Conservation (phyloP, 2,888 invertebrate genomes). For the Tribolium freemani region DNA sequence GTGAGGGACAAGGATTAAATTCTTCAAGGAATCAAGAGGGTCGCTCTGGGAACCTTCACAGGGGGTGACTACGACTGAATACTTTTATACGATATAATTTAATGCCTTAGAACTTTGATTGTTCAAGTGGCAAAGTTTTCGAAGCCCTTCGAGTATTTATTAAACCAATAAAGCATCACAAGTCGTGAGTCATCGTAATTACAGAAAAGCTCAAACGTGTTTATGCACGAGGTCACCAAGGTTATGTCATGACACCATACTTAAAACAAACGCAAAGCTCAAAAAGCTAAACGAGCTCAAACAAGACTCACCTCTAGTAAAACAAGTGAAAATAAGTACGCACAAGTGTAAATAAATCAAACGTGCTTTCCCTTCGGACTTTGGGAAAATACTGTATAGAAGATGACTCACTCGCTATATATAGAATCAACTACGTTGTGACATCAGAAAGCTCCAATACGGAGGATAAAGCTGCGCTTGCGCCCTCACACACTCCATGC, state of each 20-base stretch:
- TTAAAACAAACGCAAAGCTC: not conserved
- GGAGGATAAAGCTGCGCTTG: constrained; percentile 57
- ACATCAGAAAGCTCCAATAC: constrained; percentile 62
- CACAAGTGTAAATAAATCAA: constrained; percentile 56
- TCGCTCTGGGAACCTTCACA: constrained; percentile 53
- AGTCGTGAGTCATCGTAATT: constrained; percentile 7
- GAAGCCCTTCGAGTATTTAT: constrained; percentile 27
- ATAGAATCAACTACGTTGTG: constrained; percentile 63
- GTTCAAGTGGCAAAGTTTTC: constrained; percentile 22
- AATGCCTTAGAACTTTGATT: constrained; percentile 58
- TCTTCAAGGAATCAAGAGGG: constrained; percentile 55
- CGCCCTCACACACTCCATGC: constrained; percentile 55
- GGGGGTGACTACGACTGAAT: constrained; percentile 57
- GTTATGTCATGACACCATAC: not conserved
- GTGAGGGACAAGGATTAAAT: constrained; percentile 60
- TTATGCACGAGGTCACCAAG: constrained; percentile 3
- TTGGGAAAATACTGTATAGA: constrained; percentile 64
- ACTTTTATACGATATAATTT: constrained; percentile 60
- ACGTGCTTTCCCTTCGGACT: constrained; percentile 57
- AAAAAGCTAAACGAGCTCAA: not conserved
- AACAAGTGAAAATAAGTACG: constrained; percentile 42
- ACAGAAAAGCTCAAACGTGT: too few species aligned
- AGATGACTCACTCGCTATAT: constrained; percentile 67
- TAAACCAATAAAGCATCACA: constrained; percentile 18
- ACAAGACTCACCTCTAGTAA: constrained; percentile 29